These are phyloP conservation scores for Ethmia dodecea DNA, from an alignment of 2,888 invertebrate species.

Conservation along the genomic window DNA sequence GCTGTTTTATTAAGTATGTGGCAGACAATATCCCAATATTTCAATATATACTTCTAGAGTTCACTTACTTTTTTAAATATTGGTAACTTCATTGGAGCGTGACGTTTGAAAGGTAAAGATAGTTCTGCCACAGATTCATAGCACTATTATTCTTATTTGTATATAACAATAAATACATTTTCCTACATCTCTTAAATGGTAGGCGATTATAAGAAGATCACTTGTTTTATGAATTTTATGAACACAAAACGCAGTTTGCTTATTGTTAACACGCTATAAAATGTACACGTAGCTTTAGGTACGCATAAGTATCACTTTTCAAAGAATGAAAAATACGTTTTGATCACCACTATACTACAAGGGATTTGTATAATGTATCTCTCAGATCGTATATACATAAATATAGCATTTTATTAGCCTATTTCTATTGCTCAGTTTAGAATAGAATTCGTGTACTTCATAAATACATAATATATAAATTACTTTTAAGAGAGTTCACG, in stretches of 20 bases:
- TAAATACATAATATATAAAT: slow-evolving; percentile 9
- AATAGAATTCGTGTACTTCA: slow-evolving; percentile 13
- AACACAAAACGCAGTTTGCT: slow-evolving; percentile 55
- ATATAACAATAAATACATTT: neutral
- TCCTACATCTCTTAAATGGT: slow-evolving; percentile 24
- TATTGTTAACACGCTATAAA: slow-evolving; percentile 28
- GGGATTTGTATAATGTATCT: slow-evolving; percentile 30
- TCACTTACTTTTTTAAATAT: too few relatives aligned
- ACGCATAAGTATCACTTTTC: slow-evolving; percentile 24
- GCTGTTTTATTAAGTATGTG: too few relatives aligned
- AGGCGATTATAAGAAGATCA: slow-evolving; percentile 36
- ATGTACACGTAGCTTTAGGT: slow-evolving; percentile 21
- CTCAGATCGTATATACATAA: slow-evolving; percentile 43
- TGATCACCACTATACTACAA: slow-evolving; percentile 43
- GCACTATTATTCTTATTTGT: neutral
- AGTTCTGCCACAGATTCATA: neutral
- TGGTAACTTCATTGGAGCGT: too few relatives aligned
- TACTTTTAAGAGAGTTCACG: slow-evolving; percentile 8
- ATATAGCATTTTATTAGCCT: slow-evolving; percentile 29
- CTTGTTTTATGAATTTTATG: slow-evolving; percentile 43
- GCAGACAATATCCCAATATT: too few relatives aligned
- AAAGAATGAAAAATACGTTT: neutral
- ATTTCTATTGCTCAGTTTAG: slow-evolving; percentile 50
- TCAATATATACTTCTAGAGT: too few relatives aligned
- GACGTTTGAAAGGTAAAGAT: too few relatives aligned